Evolutionary conservation across 2,113 vertebrate species (phyloP).

Genomic region (Casuarius casuarius): DNA sequence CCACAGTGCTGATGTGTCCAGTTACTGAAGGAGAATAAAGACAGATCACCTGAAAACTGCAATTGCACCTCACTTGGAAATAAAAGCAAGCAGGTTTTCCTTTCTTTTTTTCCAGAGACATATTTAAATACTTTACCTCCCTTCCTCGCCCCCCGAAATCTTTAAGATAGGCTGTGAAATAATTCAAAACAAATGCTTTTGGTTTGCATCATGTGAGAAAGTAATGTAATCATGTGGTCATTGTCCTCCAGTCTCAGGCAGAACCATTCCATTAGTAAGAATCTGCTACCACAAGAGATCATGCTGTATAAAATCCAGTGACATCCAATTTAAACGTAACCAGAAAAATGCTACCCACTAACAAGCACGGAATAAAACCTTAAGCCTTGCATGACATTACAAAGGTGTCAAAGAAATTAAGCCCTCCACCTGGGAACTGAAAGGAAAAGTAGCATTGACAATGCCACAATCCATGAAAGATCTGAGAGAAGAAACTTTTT

Average conservation of each 20-base stretch:
- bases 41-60: background rate
- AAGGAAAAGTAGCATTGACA: background rate
- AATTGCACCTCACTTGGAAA: background rate
- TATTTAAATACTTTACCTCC: background rate
- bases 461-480: background rate
- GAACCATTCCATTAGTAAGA: background rate
- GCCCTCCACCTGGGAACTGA: background rate
- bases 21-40: background rate
- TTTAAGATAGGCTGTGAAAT: background rate
- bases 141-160: background rate
- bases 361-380: background rate
- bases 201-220: background rate
- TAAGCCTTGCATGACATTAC: background rate
- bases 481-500: background rate
- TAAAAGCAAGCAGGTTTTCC: background rate
- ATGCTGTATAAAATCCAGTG: background rate
- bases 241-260: slow-evolving; percentile 1
- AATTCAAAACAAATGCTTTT: background rate
- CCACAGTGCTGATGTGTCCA: background rate
- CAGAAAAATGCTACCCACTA: background rate
- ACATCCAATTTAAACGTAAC: background rate
- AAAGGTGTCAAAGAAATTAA: background rate
- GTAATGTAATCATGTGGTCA: background rate
- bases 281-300: background rate
- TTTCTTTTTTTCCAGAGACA: background rate